Conservation (phyloP, 2,888 invertebrate species). For the Noctua fimbriata region DNA sequence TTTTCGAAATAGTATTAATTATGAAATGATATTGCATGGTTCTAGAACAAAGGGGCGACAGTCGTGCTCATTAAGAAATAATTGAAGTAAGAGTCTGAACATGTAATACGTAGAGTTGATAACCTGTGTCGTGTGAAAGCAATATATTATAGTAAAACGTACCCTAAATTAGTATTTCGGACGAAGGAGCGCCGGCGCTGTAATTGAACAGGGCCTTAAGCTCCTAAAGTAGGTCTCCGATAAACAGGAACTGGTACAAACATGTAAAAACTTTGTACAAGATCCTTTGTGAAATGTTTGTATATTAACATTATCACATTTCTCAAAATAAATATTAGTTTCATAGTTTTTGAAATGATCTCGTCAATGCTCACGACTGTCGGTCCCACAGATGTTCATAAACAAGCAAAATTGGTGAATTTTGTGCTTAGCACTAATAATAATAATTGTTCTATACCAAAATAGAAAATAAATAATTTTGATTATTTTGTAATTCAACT, state of each 20-base stretch:
- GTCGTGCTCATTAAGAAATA: slow-evolving; percentile 39
- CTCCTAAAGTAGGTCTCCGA: not conserved
- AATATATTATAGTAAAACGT: slow-evolving; percentile 12
- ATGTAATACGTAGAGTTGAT: not conserved
- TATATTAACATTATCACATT: not conserved
- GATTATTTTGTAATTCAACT: slow-evolving; percentile 79
- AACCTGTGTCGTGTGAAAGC: not conserved
- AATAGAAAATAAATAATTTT: slow-evolving; percentile 82
- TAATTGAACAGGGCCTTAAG: not conserved
- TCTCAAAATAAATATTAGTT: slow-evolving; percentile 8
- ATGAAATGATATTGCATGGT: slow-evolving; percentile 44
- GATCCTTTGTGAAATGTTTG: not conserved
- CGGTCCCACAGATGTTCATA: slow-evolving; percentile 25
- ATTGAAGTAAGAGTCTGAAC: not conserved
- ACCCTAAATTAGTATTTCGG: not conserved
- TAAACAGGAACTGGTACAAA: not conserved
- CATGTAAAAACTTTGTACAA: slow-evolving; percentile 1
- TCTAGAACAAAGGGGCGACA: slow-evolving; percentile 32
- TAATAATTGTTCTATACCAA: slow-evolving; percentile 81
- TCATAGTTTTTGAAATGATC: slow-evolving; percentile 1
- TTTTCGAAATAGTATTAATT: slow-evolving; percentile 62
- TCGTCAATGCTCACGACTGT: slow-evolving; percentile 37
- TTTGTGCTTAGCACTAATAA: slow-evolving; percentile 81
- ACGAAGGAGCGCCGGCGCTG: not conserved
- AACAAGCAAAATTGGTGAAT: slow-evolving; percentile 62